Evolutionary conservation across 2,797 vertebrate genomes (phyloP), one percentile per base, ranked within the genome.

Genomic region (Tragopan temminckii): DNA sequence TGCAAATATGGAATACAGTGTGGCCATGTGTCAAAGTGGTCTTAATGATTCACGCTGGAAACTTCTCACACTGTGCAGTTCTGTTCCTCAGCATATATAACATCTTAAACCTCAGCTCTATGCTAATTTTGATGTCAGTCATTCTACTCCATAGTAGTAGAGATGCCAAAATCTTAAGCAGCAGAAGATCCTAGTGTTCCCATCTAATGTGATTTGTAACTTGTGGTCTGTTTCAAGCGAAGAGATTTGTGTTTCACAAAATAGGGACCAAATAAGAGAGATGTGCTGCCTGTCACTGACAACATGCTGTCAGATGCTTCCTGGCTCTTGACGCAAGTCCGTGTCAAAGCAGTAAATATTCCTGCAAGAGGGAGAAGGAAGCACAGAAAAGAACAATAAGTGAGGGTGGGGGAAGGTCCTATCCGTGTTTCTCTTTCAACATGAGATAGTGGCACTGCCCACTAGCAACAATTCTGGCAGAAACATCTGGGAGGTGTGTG

Each of bases 71-170:
- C 62, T 13, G 36, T 19, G 46, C 24, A 61, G 5, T 79, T 91
- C 72, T 88, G 50, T 83, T 88, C 55, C 82, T 69, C 50, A 59
- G 74, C 55, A 52, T 80, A 81, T 88, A 42, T 89, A 94, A 78
- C 38, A 63, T 94, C 50, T 68, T 43, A 55, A 91, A 83, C 55
- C 38, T 92, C 77, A 83, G n/a, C 59, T 76, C 55, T 38, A 53
- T 63, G 55, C 68, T 89, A 83, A 78, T 93, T 93, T 89, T 78
- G 62, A 68, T 76, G 89, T 94, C 93, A 96, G 69, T 77, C 59
- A 45, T 80, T 92, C 27, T 45, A 46, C 83, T 59, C 67, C 62
- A 21, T 88, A 48, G 70, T 70, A 88, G 31, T 43, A 36, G 88
- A 75, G 48, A 36, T 79, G 82, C 82, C 88, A 95, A 86, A 93